Conservation (phyloP, 2,797 vertebrate genomes). For the Glossophaga mutica region DNA sequence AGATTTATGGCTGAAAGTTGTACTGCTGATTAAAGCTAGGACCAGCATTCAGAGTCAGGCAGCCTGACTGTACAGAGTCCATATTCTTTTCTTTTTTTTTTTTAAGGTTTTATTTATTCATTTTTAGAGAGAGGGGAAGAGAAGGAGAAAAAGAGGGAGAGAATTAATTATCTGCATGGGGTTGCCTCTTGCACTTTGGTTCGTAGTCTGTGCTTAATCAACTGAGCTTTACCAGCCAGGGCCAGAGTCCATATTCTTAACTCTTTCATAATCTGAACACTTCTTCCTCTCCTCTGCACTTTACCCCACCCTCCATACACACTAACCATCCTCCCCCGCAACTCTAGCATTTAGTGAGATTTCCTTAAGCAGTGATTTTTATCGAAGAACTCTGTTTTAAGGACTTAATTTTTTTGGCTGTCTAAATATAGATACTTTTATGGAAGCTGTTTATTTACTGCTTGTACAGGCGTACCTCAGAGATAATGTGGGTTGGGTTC, state of each 20-base stretch:
- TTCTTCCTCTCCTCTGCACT: background rate
- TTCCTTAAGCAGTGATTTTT: background rate
- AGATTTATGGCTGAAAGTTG: background rate
- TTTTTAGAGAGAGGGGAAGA: no score
- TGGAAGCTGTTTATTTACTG: background rate
- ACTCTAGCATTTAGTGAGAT: background rate
- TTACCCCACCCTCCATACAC: background rate
- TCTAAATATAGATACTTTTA: background rate
- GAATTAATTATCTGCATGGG: no score
- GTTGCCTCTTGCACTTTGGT: no score
- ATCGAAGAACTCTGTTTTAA: conserved; percentile 31
- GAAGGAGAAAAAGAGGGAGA: no score
- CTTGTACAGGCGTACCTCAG: background rate
- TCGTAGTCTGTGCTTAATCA: no score
- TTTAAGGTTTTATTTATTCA: no score
- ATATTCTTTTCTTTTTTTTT: background rate
- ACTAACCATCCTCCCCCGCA: background rate
- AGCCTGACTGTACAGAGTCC: background rate
- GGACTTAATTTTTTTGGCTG: conserved; percentile 34
- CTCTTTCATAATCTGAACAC: background rate
- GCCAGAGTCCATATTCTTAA: background rate
- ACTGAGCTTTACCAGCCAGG: no score
- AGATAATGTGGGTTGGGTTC: background rate
- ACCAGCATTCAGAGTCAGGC: background rate
- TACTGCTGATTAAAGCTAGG: background rate